These are phyloP conservation scores for Pipistrellus kuhlii DNA, from an alignment of 2,797 vertebrate genomes.

Conservation along the genomic window DNA sequence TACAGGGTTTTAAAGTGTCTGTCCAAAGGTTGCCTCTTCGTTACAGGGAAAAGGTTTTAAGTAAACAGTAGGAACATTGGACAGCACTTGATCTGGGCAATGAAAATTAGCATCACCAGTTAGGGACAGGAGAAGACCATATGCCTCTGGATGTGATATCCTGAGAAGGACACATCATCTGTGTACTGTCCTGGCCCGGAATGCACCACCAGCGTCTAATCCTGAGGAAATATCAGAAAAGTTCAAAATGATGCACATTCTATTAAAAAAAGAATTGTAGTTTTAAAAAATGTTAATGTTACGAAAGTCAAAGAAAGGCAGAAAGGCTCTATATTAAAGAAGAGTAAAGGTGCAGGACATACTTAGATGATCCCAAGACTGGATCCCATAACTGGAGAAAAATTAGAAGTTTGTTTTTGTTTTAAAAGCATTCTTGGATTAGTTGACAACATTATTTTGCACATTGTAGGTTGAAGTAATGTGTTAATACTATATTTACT, in stretches of 20 bases:
- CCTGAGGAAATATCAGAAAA: not conserved
- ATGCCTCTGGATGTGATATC: not conserved
- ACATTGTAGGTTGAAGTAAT: conserved; percentile 11
- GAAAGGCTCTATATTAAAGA: not conserved
- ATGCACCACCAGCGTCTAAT: not conserved
- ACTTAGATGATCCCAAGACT: not conserved
- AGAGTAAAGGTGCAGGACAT: not conserved
- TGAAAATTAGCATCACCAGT: not conserved
- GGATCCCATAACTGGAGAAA: not conserved
- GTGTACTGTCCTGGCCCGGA: not conserved
- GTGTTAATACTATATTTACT: not conserved
- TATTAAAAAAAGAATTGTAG: not conserved
- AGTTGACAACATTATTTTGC: conserved; percentile 19
- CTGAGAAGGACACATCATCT: not conserved
- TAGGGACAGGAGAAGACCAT: not conserved
- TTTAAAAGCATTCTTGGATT: not conserved
- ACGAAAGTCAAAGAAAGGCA: not conserved
- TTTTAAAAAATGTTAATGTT: conserved; percentile 32
- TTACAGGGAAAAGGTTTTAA: not conserved
- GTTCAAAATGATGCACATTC: not conserved
- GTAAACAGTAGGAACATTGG: not conserved
- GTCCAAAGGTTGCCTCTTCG: not conserved
- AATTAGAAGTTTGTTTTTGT: not conserved
- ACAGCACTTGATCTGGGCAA: not conserved
- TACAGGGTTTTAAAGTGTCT: not conserved